Percentiles rank a stretch among this genome's conserved stretches.
Conservation (phyloP, 2,888 invertebrate species). For the Loripinus fragilis region DNA sequence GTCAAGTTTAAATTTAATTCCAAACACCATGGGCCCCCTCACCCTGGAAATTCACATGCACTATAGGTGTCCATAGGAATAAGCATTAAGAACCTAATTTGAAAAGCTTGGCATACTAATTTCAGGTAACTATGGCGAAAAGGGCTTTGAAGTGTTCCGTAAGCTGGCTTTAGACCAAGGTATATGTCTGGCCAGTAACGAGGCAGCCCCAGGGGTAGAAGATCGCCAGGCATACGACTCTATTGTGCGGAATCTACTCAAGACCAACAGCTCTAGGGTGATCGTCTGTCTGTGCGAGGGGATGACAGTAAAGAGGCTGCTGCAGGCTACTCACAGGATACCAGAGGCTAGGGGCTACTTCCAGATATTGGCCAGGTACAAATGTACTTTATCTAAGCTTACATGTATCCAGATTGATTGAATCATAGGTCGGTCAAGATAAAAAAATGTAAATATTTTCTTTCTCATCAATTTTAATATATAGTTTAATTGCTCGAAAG, state of each 20-base stretch:
- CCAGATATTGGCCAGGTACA: constrained; percentile 88
- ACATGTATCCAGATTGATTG: too few species aligned
- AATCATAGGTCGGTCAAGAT: too few species aligned
- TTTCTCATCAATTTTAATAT: too few species aligned
- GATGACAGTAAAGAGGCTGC: constrained; percentile 87
- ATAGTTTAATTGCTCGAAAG: too few species aligned
- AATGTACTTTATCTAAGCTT: background rate
- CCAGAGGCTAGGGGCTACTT: constrained; percentile 86
- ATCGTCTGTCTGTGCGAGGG: constrained; percentile 93
- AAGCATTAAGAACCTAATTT: too few species aligned
- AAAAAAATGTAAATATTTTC: too few species aligned
- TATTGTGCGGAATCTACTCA: constrained; percentile 85
- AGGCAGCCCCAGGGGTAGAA: constrained; percentile 87
- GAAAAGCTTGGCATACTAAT: constrained; percentile 30
- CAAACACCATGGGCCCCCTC: too few species aligned
- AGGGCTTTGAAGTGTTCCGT: constrained; percentile 90
- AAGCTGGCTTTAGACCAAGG: constrained; percentile 88
- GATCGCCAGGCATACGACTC: constrained; percentile 85
- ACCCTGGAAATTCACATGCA: too few species aligned
- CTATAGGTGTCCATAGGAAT: too few species aligned
- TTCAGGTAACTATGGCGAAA: constrained; percentile 91
- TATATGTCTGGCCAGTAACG: constrained; percentile 89
- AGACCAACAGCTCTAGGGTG: constrained; percentile 86
- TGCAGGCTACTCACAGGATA: constrained; percentile 86
- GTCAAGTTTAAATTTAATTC: too few species aligned